Evolutionary conservation across 2,113 vertebrate species (phyloP), one percentile per base, ranked within the genome.

Genomic region (Microcebus jonahi): DNA sequence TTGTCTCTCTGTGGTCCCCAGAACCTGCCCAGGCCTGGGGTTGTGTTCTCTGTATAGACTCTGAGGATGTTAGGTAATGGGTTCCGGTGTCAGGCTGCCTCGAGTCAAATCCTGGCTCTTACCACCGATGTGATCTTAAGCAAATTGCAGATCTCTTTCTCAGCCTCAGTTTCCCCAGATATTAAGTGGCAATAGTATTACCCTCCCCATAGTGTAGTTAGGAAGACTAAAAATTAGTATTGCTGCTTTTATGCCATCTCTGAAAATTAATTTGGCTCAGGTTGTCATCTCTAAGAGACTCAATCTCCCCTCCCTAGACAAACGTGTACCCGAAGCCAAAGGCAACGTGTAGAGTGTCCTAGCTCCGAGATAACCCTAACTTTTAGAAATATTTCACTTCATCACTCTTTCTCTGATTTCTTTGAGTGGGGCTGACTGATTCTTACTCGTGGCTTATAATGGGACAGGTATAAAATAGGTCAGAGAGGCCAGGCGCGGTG

Each of bases 11-110:
- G 5, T 23, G 68, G 25, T 39, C 86, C 13, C 8, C 9, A 83
- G 67, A 15, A 18, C 18, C 34, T n/a, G 0, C 88, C 29, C 2
- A 0, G 10, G 21, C 45, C 31, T 39, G 18, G 57, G 3, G 31
- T 18, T 34, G 12, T 68, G 29, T 25, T 48, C 20, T 63, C 63
- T 0, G 5, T 13, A 4, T 8, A 21, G 67, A 36, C n/a, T 45
- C 48, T 2, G 34, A 84, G 71, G 23, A 25, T 31, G 13, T 20
- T 39, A 31, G 39, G 2, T 57, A 9, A 21, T 2, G 50, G 39
- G 1, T 42, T 53, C 79, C 65, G 12, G 21, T 2, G 10, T 61
- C 34, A 11, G 57, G 13, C 48, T 75, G 2, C 71, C 80, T 59
- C 42, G 5, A n/a, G 27, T 79, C 89, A 29, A 53, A 27, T 48